phyloP scores from a whole-genome alignment of 2,888 invertebrate species.

The Drosophila barbarae region DNA sequence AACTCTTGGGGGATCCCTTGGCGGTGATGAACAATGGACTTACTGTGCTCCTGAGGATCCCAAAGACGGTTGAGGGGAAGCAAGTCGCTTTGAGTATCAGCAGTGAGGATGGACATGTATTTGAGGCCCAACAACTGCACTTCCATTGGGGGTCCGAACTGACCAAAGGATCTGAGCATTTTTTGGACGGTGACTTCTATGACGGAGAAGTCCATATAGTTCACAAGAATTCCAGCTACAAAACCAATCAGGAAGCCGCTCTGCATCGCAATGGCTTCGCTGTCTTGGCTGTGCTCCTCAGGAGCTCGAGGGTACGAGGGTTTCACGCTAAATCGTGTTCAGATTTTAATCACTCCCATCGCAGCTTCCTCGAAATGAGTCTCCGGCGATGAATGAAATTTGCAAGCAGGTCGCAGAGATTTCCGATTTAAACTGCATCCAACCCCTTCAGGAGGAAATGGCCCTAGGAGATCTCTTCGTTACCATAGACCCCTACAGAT shows the following conservation, averaged over 20 bases:
- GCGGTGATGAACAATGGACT: slow-evolving; percentile 47
- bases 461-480: slow-evolving; percentile 42
- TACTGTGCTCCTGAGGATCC: slow-evolving; percentile 49
- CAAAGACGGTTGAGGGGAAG: slow-evolving; percentile 31
- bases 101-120: slow-evolving; percentile 11
- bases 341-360: not conserved
- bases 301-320: slow-evolving; percentile 25
- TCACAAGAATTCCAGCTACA: slow-evolving; percentile 55
- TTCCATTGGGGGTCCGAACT: slow-evolving; percentile 61
- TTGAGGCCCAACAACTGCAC: slow-evolving; percentile 53
- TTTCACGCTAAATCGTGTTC: not conserved
- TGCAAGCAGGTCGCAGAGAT: slow-evolving; percentile 37
- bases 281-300: slow-evolving; percentile 50
- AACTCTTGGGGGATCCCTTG: slow-evolving; percentile 43
- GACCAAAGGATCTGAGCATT: slow-evolving; percentile 56
- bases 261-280: slow-evolving; percentile 52
- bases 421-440: not conserved
- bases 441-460: slow-evolving; percentile 27
- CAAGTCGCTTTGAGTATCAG: slow-evolving; percentile 37
- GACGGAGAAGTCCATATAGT: slow-evolving; percentile 61
- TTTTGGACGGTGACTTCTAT: slow-evolving; percentile 30
- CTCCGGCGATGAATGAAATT: slow-evolving; percentile 36
- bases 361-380: slow-evolving; percentile 7
- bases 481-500: slow-evolving; percentile 35
- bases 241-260: slow-evolving; percentile 34